Base-by-base conservation (phyloP, 1,140 invertebrate species). In the Coenobita brevimanus region DNA sequence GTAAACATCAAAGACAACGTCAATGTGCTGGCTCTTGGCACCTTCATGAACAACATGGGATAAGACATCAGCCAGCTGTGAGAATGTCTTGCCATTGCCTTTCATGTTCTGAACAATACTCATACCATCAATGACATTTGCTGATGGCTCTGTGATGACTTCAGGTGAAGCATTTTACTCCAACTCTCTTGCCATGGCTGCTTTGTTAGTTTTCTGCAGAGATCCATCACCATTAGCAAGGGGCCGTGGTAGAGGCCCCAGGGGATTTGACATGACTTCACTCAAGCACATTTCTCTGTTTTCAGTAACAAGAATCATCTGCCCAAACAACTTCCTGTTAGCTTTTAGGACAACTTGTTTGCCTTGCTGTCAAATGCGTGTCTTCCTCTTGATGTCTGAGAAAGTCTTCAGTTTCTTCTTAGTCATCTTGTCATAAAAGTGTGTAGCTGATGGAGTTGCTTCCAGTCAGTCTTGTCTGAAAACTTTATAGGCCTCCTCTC, bases 81-180 rank as follows among this genome's bases (percentile, higher is more conserved):
- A 0, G 27, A 80, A 88, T 38, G 85, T 88, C 17, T 17, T 15
- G 46, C 67, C 80, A 15, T 88, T 67, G 0, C 85, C 76, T 13
- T 81, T 21, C 10, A 81, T 21, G 21, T 71, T 88, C 4, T 81
- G 76, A 3, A 81, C 41, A 13, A 88, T 15, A 33, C 13, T 46
- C 85, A 81, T 88, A 13, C 0, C 85, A 88, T 81, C 85, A 27
- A 71, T 69, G 6, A 88, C 27, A 27, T 36, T 46, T 4, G 85
- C 75, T 43, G 17, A n/a, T 27, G 27, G 38, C 3, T 3, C 8
- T 21, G 33, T 13, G 0, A 67, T 15, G 15, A 27, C 2, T 1
- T 88, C n/a, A 24, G 2, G 4, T n/a, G 38, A 2, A 3, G 30
- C 38, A 17, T 67, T 27, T 62, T 24, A 33, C 41, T 88, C 76